Base-by-base conservation (phyloP, 37 sponge, comb jelly and placozoan species). In the Hexactinellida sp. region DNA sequence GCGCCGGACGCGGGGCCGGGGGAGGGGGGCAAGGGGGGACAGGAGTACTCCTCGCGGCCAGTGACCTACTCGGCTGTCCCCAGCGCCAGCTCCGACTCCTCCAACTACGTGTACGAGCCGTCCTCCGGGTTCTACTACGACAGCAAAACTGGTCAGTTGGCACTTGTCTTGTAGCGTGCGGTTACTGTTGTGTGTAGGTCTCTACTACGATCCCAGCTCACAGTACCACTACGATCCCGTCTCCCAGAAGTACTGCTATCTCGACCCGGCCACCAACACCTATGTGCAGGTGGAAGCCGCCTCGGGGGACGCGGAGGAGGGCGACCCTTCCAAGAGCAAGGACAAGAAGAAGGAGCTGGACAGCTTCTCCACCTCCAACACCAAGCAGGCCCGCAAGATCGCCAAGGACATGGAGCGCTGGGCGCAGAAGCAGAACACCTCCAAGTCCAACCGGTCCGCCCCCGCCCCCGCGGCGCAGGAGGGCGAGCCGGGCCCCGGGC, bases 401-500 rank as follows among this genome's bases (percentile, higher is more conserved):
- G 93, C 93, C 30, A 95, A 94, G 88, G 93, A 95, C 86, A 95
- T 95, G 96, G 96, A 95, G 86, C 63, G 99, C 5, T 98, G 99
- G 99, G 96, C 99, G 0, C 95, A 98, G 91, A 88, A 84, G 35
- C 88, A 92, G 24, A 96, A 95, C 86, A 91, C 87, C 28, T 89
- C 91, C 41, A 91, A 91, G 86, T 82, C 89, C 24, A 52, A 39
- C 30, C 54, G 35, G 36, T 83, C 87, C 36, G 89, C 51, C 37
- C 38, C 86, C 16, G 82, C 52, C 82, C 86, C 88, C 54, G 87
- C 37, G 52, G 47, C 82, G 38, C 34, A 83, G 24, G 86, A 54
- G 37, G 16, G 34, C 36, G 86, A 52, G 54, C 23, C 86, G 16
- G 1, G 13, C 55, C 36, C 37, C 19, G 24, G 54, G 36, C 21